These are phyloP conservation scores for Trialeurodes vaporariorum DNA, from an alignment of 1,140 invertebrate genomes.

Conservation along the genomic window DNA sequence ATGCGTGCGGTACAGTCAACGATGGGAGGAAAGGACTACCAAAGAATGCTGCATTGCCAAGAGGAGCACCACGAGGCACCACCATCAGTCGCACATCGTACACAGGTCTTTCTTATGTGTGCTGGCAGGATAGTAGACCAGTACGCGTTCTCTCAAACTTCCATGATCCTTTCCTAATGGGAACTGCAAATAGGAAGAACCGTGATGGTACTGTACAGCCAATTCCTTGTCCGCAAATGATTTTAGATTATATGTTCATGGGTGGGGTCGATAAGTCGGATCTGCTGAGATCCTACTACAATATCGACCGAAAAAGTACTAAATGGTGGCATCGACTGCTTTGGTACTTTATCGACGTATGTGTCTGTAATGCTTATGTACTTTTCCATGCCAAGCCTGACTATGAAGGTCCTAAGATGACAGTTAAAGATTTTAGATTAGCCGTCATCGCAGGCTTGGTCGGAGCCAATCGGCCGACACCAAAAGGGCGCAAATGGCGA, in stretches of 20 bases:
- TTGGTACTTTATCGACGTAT: slow-evolving; percentile 25
- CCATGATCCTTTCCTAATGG: no score
- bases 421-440: no score
- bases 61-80: no score
- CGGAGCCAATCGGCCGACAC: not conserved
- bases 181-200: slow-evolving; percentile 3
- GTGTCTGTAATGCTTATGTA: slow-evolving; percentile 24
- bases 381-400: slow-evolving; percentile 1
- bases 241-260: slow-evolving; percentile 33
- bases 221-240: slow-evolving; percentile 23
- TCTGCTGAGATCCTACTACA: slow-evolving; percentile 28
- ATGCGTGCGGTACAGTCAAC: slow-evolving; percentile 20
- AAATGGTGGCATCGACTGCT: slow-evolving; percentile 33
- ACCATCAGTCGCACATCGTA: not conserved
- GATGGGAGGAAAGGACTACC: slow-evolving; percentile 15
- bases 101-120: not conserved
- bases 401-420: not conserved
- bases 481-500: not conserved
- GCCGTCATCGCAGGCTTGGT: slow-evolving; percentile 2
- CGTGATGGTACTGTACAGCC: slow-evolving; percentile 17
- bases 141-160: slow-evolving; percentile 9
- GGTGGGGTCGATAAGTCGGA: slow-evolving; percentile 32
- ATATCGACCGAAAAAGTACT: slow-evolving; percentile 28
- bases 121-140: slow-evolving; percentile 10
- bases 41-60: not conserved